Percentiles rank a stretch among this genome's conserved stretches.
Conservation (phyloP, 2,113 vertebrate genomes). For the Damaliscus lunatus region DNA sequence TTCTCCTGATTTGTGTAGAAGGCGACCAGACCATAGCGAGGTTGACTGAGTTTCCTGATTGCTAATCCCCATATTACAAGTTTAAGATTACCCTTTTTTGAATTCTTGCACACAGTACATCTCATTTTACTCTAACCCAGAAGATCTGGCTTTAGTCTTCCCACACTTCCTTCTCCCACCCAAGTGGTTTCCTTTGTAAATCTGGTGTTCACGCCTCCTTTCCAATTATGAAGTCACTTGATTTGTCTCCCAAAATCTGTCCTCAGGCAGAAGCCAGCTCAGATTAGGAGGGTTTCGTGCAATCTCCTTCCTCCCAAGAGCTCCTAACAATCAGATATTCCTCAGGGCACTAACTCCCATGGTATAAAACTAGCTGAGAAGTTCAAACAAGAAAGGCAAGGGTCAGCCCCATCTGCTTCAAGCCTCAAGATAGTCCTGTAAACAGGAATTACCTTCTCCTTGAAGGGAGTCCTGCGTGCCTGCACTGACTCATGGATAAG, state of each 20-base stretch:
- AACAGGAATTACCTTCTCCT: neutral
- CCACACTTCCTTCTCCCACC: neutral
- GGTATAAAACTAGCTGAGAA: neutral
- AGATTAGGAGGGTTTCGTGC: neutral
- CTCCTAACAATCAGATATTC: neutral
- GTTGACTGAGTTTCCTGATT: neutral
- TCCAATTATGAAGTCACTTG: constrained; percentile 2
- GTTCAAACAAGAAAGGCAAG: neutral
- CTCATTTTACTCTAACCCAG: neutral
- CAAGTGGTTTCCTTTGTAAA: neutral
- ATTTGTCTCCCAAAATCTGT: neutral
- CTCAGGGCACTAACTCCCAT: neutral
- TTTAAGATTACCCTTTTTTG: neutral
- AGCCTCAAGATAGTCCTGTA: neutral
- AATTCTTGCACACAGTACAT: neutral
- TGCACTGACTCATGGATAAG: neutral
- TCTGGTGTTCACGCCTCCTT: neutral
- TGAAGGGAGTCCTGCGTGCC: neutral
- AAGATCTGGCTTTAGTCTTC: neutral
- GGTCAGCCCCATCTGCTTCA: neutral
- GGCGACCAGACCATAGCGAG: neutral
- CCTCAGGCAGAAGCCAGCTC: neutral
- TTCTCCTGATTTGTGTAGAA: neutral
- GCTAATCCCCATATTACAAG: neutral
- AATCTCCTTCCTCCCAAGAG: neutral